Base-by-base conservation (phyloP, 2,888 invertebrate genomes). In the Drosophila affinis region DNA sequence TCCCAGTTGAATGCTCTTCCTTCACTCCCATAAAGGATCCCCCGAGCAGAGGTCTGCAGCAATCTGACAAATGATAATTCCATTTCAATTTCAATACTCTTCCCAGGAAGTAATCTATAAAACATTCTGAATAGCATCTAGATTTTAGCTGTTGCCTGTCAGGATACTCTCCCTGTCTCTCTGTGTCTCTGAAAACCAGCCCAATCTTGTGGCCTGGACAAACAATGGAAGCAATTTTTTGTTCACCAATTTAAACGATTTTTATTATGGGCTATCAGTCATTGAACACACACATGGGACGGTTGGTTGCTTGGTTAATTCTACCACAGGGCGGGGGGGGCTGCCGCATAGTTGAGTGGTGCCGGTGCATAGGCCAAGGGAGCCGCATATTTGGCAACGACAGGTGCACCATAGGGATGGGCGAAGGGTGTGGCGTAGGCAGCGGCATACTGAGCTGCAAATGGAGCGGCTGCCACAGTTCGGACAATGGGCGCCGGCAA, bases 201-300 rank as follows among this genome's bases (percentile, higher is more conserved):
- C 14, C 44, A 51, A 27, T 45, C 32, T 21, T 39, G 55, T 17
- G 59, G 59, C 53, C 55, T 47, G 54, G 54, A 59, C 72, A 76
- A 74, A 72, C 73, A 78, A 82, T 74, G 47, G n/a, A 51, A 29
- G 7, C 21, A 5, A 53, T 45, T 56, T 57, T 74, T 80, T 69
- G 63, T 65, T 46, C 58, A 72, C 48, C 52, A 71, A 69, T 56
- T 74, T 75, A 68, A 76, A 78, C 53, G 65, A 69, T 65, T 86
- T 84, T 84, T 86, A 86, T 84, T 84, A 83, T 76, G 65, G 85
- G 70, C 82, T 82, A 83, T 84, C 81, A 83, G 86, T 83, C 85
- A 78, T 77, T 73, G 63, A 74, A 61, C 59, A 77, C 55, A 74
- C 51, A 74, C 51, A 70, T 49, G 61, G 10, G 9, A 18, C 32